These are phyloP conservation scores for Rhabdomys pumilio DNA, from an alignment of 2,797 vertebrate genomes.

Conservation along the genomic window DNA sequence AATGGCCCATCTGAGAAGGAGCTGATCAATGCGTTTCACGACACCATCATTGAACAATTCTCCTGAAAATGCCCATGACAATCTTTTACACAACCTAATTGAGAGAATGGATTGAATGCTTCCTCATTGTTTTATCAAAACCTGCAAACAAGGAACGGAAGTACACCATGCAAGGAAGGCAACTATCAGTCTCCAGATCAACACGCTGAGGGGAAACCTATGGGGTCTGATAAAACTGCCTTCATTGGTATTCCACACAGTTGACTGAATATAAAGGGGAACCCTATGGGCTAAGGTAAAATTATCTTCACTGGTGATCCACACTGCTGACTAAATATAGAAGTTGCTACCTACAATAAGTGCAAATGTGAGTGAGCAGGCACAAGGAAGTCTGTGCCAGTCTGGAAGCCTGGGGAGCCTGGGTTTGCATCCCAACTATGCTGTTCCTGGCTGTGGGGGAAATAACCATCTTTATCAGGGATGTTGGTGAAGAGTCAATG, in stretches of 20 bases:
- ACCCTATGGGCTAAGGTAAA: constrained; percentile 32
- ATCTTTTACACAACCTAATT: constrained; percentile 77
- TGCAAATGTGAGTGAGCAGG: not conserved
- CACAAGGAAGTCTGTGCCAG: not conserved
- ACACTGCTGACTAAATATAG: constrained; percentile 44
- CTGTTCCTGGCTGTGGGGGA: not conserved
- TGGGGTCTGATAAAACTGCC: not conserved
- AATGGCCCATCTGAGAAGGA: constrained; percentile 59
- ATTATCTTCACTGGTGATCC: not conserved
- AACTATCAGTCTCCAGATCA: not conserved
- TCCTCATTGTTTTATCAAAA: constrained; percentile 78
- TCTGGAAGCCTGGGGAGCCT: not conserved
- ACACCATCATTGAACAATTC: constrained; percentile 65
- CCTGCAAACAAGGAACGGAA: constrained; percentile 48
- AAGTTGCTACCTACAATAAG: not conserved
- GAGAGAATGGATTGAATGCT: constrained; percentile 79
- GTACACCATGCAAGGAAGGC: not conserved
- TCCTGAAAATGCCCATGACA: constrained; percentile 72
- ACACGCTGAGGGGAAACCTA: not conserved
- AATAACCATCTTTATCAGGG: not conserved
- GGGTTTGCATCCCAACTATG: not conserved
- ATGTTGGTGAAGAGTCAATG: not conserved
- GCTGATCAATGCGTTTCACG: constrained; percentile 73
- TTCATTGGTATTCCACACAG: not conserved
- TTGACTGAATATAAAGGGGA: constrained; percentile 32